These are phyloP conservation scores for Dendroctonus valens DNA, from an alignment of 1,140 invertebrate species.

Conservation along the genomic window DNA sequence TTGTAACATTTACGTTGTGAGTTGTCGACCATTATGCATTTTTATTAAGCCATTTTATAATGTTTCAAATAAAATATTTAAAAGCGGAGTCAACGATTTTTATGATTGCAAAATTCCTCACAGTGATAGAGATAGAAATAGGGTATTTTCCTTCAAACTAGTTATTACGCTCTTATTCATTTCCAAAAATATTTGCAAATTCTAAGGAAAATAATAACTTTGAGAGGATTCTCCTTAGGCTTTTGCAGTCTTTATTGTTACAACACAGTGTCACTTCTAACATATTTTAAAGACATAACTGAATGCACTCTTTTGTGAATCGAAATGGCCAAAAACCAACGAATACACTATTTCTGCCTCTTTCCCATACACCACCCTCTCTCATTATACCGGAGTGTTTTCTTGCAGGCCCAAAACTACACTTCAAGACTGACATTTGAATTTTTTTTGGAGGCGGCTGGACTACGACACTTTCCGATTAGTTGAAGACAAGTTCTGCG, in stretches of 20 bases:
- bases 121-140: conserved; percentile 16
- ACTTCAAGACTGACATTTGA: conserved; percentile 51
- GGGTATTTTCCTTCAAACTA: neutral
- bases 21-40: conserved; percentile 6
- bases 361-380: conserved; percentile 22
- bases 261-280: too few species aligned
- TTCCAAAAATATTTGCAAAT: too few species aligned
- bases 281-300: neutral
- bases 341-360: conserved; percentile 25
- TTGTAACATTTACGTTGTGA: conserved; percentile 23
- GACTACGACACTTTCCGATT: conserved; percentile 50
- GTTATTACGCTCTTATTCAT: neutral
- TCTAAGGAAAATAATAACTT: too few species aligned
- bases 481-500: conserved; percentile 51
- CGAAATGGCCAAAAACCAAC: neutral
- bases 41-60: conserved; percentile 27
- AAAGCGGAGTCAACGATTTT: conserved; percentile 11
- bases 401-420: conserved; percentile 50
- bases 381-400: conserved; percentile 47
- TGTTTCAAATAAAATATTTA: conserved; percentile 32
- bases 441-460: conserved; percentile 51
- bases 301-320: neutral
- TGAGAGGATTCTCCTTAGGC: too few species aligned
- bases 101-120: neutral
- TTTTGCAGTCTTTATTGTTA: too few species aligned